A percentile compares a stretch with the other conserved stretches of the same genome.
Conservation (phyloP, 1,140 invertebrate species). For the Lerema accius region DNA sequence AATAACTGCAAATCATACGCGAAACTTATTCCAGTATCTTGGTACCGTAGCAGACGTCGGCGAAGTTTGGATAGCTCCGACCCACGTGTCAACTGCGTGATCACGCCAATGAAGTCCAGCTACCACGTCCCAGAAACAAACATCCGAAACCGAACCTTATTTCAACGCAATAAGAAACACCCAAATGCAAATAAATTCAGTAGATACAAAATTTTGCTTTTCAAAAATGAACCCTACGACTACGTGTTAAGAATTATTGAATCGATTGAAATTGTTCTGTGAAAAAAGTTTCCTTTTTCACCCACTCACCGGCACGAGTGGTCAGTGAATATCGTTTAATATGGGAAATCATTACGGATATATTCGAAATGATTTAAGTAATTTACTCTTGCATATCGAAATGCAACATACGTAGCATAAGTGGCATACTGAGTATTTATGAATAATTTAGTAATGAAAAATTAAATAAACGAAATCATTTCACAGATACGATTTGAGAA, state of each 20-base stretch:
- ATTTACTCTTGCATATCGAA: conserved; percentile 11
- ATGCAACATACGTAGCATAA: background rate
- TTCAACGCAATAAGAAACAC: background rate
- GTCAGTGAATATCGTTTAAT: conserved; percentile 36
- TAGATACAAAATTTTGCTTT: background rate
- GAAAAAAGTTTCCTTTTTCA: conserved; percentile 29
- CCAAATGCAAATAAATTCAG: no score
- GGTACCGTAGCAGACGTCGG: conserved; percentile 45
- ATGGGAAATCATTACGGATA: conserved; percentile 23
- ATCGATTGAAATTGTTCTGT: conserved; percentile 15
- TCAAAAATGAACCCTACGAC: background rate
- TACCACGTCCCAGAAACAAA: background rate
- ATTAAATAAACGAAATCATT: no score
- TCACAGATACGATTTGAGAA: no score
- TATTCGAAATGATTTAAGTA: conserved; percentile 12
- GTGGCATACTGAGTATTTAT: no score
- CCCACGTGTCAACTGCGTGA: conserved; percentile 53
- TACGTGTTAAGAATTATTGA: background rate
- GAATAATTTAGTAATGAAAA: no score
- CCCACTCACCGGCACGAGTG: conserved; percentile 25
- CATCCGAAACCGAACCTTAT: conserved; percentile 27
- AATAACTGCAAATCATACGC: conserved; percentile 24
- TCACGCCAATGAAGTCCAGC: conserved; percentile 48
- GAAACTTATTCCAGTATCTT: conserved; percentile 40
- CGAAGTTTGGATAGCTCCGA: conserved; percentile 45